Evolutionary conservation across 2,888 invertebrate genomes (phyloP).

Genomic region (Amiota minor): DNA sequence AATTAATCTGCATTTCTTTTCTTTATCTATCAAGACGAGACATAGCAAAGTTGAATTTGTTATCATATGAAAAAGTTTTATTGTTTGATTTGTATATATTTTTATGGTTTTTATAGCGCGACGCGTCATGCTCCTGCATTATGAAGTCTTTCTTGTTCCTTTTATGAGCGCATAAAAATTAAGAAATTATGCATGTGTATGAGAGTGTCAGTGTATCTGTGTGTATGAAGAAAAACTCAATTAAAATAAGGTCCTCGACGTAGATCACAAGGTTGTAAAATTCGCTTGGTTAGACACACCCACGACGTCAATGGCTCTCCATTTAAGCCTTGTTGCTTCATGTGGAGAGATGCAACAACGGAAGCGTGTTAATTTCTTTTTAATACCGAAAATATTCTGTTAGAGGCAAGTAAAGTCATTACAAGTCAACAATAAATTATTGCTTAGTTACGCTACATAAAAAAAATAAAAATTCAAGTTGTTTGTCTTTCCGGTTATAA

Average conservation of each 20-base stretch:
- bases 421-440: conserved; percentile 57
- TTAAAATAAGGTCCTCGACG: conserved; percentile 52
- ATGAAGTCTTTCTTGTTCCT: conserved; percentile 28
- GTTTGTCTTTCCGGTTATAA: neutral
- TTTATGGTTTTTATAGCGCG: conserved; percentile 51
- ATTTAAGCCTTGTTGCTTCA: conserved; percentile 33
- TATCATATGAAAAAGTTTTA: conserved; percentile 14
- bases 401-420: conserved; percentile 7
- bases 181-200: conserved; percentile 49
- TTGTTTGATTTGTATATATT: conserved; percentile 38
- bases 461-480: conserved; percentile 38
- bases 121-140: neutral
- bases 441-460: conserved; percentile 64
- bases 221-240: conserved; percentile 51
- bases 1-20: too few relatives aligned
- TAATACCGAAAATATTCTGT: conserved; percentile 50
- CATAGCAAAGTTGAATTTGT: neutral
- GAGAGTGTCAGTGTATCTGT: too few relatives aligned
- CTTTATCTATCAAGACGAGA: too few relatives aligned
- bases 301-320: conserved; percentile 33
- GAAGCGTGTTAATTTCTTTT: conserved; percentile 65
- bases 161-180: conserved; percentile 64
- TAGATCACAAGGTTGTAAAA: conserved; percentile 46
- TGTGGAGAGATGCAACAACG: conserved; percentile 21
- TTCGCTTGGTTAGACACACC: conserved; percentile 54